A percentile compares a stretch with the other conserved stretches of the same genome.
Evolutionary conservation across 2,888 invertebrate genomes (phyloP).

Genomic region (Zaprionus obscuricornis): DNA sequence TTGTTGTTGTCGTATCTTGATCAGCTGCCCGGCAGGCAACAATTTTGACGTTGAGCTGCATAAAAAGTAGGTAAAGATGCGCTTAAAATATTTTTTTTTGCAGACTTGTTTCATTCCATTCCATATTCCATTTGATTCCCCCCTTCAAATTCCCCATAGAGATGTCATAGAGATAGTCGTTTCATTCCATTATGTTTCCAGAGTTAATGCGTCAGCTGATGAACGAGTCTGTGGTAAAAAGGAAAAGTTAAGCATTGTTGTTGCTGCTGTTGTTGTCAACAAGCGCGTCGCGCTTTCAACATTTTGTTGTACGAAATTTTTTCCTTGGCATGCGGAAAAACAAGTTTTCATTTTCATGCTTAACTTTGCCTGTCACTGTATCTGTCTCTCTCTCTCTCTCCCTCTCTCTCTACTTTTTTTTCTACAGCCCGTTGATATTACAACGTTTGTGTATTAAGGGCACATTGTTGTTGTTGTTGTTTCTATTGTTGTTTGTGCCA

Average conservation of each 20-base stretch:
- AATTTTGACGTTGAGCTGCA: conserved; percentile 46
- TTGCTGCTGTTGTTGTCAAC: neutral
- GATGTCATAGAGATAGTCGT: too few species aligned
- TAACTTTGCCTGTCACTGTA: conserved; percentile 45
- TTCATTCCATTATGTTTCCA: too few species aligned
- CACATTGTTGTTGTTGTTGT: conserved; percentile 14
- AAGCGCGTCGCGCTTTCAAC: conserved; percentile 42
- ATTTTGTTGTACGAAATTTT: conserved; percentile 39
- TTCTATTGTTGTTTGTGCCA: conserved; percentile 35
- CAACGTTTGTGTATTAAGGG: neutral
- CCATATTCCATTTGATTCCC: too few species aligned
- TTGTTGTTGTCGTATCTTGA: too few species aligned
- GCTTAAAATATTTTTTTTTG: conserved; percentile 73
- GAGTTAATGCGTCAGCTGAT: conserved; percentile 61
- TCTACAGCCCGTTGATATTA: neutral
- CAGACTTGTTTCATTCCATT: too few species aligned
- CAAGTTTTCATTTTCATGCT: conserved; percentile 70
- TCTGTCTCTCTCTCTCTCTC: too few species aligned
- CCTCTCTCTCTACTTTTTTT: too few species aligned
- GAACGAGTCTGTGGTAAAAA: conserved; percentile 34
- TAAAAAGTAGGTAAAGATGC: conserved; percentile 80
- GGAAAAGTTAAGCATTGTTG: neutral
- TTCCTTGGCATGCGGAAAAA: conserved; percentile 78
- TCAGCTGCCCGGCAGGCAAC: conserved; percentile 48
- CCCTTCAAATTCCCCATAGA: too few species aligned